Conservation (phyloP, 2,113 vertebrate species). For the Spea bombifrons region DNA sequence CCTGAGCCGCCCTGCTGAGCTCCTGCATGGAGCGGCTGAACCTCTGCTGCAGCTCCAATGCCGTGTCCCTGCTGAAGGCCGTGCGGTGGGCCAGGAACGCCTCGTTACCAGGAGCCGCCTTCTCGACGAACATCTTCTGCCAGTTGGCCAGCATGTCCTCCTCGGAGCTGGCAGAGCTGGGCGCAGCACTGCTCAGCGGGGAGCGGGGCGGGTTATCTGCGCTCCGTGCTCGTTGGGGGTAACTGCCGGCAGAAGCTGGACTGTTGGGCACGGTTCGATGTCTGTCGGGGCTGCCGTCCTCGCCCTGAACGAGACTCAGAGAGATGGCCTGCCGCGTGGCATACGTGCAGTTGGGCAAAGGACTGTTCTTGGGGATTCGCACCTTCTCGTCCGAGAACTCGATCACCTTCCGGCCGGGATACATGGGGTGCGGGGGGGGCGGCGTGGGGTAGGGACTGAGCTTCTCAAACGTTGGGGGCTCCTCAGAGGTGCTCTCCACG, state of each 20-base stretch:
- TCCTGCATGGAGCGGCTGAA: constrained; percentile 68
- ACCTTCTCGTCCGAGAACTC: constrained; percentile 97
- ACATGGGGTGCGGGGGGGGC: constrained; percentile 78
- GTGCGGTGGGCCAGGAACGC: constrained; percentile 75
- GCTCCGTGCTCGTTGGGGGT: constrained; percentile 54
- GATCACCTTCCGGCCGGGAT: constrained; percentile 90
- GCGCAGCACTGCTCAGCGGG: constrained; percentile 77
- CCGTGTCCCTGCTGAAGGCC: constrained; percentile 75
- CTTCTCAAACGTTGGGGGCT: constrained; percentile 81
- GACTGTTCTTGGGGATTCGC: constrained; percentile 92
- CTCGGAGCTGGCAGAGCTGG: constrained; percentile 86
- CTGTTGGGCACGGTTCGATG: constrained; percentile 67
- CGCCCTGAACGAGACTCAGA: constrained; percentile 84
- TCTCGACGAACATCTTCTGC: constrained; percentile 94
- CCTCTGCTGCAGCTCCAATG: constrained; percentile 74
- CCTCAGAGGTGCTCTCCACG: constrained; percentile 64
- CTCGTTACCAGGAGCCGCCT: constrained; percentile 72
- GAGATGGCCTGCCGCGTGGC: constrained; percentile 96
- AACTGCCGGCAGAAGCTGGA: constrained; percentile 75
- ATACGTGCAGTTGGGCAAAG: constrained; percentile 94
- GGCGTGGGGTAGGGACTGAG: constrained; percentile 86
- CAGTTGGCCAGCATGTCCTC: constrained; percentile 91
- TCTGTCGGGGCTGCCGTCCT: constrained; percentile 69
- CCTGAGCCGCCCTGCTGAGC: constrained; percentile 56
- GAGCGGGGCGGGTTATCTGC: constrained; percentile 58